Base-by-base conservation (phyloP, 2,888 invertebrate genomes). In the Archips crataeganus region DNA sequence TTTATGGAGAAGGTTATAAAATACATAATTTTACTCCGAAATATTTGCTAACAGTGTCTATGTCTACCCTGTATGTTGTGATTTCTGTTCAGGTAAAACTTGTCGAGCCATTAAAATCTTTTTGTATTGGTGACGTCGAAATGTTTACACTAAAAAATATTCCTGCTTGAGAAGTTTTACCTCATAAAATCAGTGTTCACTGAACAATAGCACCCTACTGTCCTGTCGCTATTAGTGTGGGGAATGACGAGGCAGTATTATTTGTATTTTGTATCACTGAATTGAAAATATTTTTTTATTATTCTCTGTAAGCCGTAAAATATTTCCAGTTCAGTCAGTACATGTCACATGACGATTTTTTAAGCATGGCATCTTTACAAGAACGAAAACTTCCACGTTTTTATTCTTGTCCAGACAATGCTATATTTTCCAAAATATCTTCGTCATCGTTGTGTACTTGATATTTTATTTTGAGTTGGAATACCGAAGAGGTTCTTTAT, bases 191-290 rank as follows among this genome's bases (percentile, higher is more conserved):
- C 84, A 83, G 85, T 90, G 90, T 91, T 90, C 85, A 90, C 85
- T 89, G 89, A 83, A 87, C 64, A 78, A 81, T 90, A 92, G 92
- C 90, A 93, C 92, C 92, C 91, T 90, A 86, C 85, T 91, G 86
- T 93, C 88, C 92, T 93, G 81, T 93, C 91, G 93, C 92, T 93
- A 88, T 90, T 93, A 92, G 90, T 91, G 85, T 90, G 90, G 87
- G 84, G 84, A 90, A 90, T 91, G 87, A 85, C 76, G 77, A 86
- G 84, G 85, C 87, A 84, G 79, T 87, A 83, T 82, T 82, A 79
- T 81, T 82, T 82, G 81, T 83, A 82, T 82, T 83, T 85, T 80
- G 75, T 74, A 77, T 79, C 51, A 77, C 79, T 82, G 81, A 83
- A 80, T 77, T 79, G 82, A 78, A 84, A 84, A 82, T 82, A 75